Percentiles rank a stretch among this genome's conserved stretches.
These are phyloP conservation scores for Cyclophora punctaria DNA, from an alignment of 2,888 invertebrate species.

Conservation along the genomic window DNA sequence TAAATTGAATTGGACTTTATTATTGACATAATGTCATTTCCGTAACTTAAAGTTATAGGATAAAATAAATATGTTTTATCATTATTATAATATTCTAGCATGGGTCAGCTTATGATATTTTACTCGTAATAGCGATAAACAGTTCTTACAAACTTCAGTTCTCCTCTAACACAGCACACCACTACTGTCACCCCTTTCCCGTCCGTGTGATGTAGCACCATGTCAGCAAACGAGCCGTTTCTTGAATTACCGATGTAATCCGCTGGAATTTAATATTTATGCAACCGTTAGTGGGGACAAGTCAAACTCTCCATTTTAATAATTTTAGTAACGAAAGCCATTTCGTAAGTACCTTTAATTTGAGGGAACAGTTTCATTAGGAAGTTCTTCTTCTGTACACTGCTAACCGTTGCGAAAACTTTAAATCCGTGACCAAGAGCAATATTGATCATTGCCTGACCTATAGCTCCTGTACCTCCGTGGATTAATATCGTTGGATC, in stretches of 20 bases:
- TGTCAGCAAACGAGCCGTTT: conserved; percentile 33
- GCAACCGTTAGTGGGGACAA: too few relatives aligned
- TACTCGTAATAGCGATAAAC: too few relatives aligned
- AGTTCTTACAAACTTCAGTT: conserved; percentile 34
- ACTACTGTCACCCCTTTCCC: conserved; percentile 32
- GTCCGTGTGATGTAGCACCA: conserved; percentile 29
- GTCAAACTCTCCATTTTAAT: too few relatives aligned
- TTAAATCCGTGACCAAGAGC: conserved; percentile 35
- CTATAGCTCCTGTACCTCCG: conserved; percentile 47
- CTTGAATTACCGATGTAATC: conserved; percentile 41
- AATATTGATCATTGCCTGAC: conserved; percentile 45
- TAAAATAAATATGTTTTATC: too few relatives aligned
- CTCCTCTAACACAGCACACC: conserved; percentile 28
- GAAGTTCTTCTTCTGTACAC: conserved; percentile 38
- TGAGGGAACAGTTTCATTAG: conserved; percentile 39
- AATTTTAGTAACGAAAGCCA: too few relatives aligned
- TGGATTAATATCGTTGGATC: conserved; percentile 31
- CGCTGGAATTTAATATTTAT: conserved; percentile 25
- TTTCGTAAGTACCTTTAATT: conserved; percentile 30
- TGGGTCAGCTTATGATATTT: too few relatives aligned
- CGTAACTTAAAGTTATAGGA: too few relatives aligned
- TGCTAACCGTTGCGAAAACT: conserved; percentile 47
- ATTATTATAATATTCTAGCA: too few relatives aligned
- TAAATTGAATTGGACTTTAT: too few relatives aligned
- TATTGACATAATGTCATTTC: too few relatives aligned